phyloP scores from a whole-genome alignment of 2,797 vertebrate species.

The Yasuhikotakia modesta region DNA sequence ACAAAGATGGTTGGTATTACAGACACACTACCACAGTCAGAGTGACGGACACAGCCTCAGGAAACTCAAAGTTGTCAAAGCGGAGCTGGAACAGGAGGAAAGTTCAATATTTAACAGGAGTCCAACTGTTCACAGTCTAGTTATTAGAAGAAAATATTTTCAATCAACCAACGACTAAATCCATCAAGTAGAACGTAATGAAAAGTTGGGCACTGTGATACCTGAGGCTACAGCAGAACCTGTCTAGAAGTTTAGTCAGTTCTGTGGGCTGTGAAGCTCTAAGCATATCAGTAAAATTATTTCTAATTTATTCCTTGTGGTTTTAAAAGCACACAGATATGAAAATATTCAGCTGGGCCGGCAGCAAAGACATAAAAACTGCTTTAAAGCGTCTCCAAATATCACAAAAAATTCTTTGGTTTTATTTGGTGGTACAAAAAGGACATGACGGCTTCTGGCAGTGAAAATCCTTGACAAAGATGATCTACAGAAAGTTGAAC shows the following conservation, averaged over 20 bases:
- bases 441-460: not conserved
- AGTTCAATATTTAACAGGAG: slow-evolving; percentile 31
- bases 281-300: not conserved
- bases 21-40: slow-evolving; percentile 88
- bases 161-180: slow-evolving; percentile 45
- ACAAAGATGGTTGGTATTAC: slow-evolving; percentile 91
- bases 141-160: slow-evolving; percentile 18
- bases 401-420: not conserved
- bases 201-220: not conserved
- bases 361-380: not conserved
- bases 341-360: slow-evolving; percentile 13
- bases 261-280: not conserved
- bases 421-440: not conserved
- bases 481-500: not conserved
- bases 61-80: slow-evolving; percentile 85
- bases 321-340: slow-evolving; percentile 9
- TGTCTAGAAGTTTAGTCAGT: slow-evolving; percentile 16
- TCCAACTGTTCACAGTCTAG: slow-evolving; percentile 15
- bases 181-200: slow-evolving; percentile 63
- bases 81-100: not conserved
- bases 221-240: not conserved
- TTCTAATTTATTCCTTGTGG: slow-evolving; percentile 9
- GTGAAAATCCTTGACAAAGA: slow-evolving; percentile 3
- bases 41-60: slow-evolving; percentile 85
- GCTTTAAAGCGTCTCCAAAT: not conserved